Percentiles rank a stretch among this genome's conserved stretches.
These are phyloP conservation scores for Brevipalpus yothersi DNA, from an alignment of 1,140 invertebrate genomes.

Conservation along the genomic window DNA sequence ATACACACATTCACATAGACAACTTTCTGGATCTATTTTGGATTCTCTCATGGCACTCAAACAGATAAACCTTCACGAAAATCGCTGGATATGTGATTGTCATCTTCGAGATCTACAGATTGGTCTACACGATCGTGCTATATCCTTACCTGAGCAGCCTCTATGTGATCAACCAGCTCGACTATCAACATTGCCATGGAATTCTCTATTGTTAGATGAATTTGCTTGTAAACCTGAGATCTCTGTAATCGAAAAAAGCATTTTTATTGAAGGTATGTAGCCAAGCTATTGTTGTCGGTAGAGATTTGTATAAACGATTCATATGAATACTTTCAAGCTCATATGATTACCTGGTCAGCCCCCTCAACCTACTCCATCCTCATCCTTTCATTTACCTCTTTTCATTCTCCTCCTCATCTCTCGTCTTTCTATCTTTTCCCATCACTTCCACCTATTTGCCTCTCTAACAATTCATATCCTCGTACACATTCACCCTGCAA, in stretches of 20 bases:
- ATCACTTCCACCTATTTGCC: too few species aligned
- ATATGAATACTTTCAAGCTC: too few species aligned
- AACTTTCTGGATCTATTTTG: conserved; percentile 20
- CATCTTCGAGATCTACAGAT: conserved; percentile 39
- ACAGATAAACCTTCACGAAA: conserved; percentile 43
- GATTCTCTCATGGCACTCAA: conserved; percentile 37
- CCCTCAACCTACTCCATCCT: too few species aligned
- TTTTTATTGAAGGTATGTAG: not conserved
- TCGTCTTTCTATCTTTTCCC: too few species aligned
- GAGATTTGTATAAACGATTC: conserved; percentile 15
- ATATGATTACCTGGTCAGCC: too few species aligned
- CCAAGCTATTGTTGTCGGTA: not conserved
- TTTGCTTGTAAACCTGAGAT: conserved; percentile 41
- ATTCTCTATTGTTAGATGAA: conserved; percentile 43
- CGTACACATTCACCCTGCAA: too few species aligned
- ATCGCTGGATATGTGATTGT: conserved; percentile 59
- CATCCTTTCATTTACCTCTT: too few species aligned
- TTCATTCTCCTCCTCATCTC: too few species aligned
- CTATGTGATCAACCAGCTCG: conserved; percentile 35
- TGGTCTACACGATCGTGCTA: conserved; percentile 48
- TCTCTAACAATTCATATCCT: too few species aligned
- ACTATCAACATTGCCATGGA: conserved; percentile 36
- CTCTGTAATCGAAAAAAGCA: conserved; percentile 1
- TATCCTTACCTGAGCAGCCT: conserved; percentile 39
- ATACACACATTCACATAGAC: conserved; percentile 15